Base-by-base conservation (phyloP, 2,888 invertebrate species). In the Dichetophora obliterata region DNA sequence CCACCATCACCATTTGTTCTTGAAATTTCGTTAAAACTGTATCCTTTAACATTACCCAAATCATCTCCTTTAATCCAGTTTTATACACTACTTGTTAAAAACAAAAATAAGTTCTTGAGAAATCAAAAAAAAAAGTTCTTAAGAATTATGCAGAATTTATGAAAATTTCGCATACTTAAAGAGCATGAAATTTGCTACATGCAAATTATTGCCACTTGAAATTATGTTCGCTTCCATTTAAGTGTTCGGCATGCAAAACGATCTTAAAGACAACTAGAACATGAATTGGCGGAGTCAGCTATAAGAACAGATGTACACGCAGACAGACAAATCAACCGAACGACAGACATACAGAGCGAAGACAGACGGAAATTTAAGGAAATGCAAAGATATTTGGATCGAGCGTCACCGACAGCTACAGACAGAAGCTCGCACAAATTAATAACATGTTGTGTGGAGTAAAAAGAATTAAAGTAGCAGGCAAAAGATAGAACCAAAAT, bases 311-410 rank as follows among this genome's bases (percentile, higher is more conserved):
- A 59, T 22, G 69, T 24, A 68, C 34, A 48, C 43, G 48, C 8
- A 34, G 24, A 61, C 57, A 76, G 54, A n/a, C 37, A 65, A 71
- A 77, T 37, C 71, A 66, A 66, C 50, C 65, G 77, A 78, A 66
- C n/a, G 61, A 27, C 50, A 54, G 54, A 54, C 19, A 54, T 4
- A 19, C n/a, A 50, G 50, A 50, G 3, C 2, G n/a, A n/a, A 50
- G 52, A 52, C 16, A 52, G 16, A 19, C n/a, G 1, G 54, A 54
- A n/a, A 54, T 54, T 54, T 54, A 54, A 54, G 19, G 54, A 54
- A 54, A 19, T n/a, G 22, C 54, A 54, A 54, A 54, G 54, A 54
- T 22, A 54, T 19, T 22, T 22, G 19, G n/a, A 54, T 1, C n/a
- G 22, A 43, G 1, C 43, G 14, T 11, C 43, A 43, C 19, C 22